phyloP scores from a whole-genome alignment of 2,888 invertebrate species.

The Latrodectus hesperus region DNA sequence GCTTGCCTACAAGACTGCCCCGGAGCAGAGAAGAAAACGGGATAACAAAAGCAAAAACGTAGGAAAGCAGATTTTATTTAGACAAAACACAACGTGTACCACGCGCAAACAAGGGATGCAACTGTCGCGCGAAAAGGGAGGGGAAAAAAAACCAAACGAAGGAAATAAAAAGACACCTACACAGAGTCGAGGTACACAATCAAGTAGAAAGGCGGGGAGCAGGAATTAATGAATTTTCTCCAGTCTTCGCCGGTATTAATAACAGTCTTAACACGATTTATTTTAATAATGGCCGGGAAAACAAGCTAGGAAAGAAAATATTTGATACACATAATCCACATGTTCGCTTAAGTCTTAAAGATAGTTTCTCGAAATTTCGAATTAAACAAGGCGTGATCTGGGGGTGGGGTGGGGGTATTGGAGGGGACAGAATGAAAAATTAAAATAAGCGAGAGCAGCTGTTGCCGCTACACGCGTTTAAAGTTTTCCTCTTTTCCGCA shows the following conservation, averaged over 20 bases:
- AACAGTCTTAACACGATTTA: conserved; percentile 12
- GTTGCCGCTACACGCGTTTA: conserved; percentile 25
- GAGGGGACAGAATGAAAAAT: not conserved
- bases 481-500: not conserved
- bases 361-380: not conserved
- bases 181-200: not conserved
- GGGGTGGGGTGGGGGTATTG: not conserved
- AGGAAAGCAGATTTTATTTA: no score
- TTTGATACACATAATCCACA: conserved; percentile 11
- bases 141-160: not conserved
- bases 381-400: conserved; percentile 21
- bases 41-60: no score
- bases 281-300: conserved; percentile 6
- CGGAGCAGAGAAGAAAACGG: no score
- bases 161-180: not conserved
- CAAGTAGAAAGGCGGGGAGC: not conserved
- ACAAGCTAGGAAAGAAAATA: not conserved
- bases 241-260: conserved; percentile 5
- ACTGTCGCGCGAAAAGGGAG: conserved; percentile 4
- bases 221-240: conserved; percentile 30
- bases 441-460: conserved; percentile 15
- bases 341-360: not conserved
- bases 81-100: no score
- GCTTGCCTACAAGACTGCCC: no score
- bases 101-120: no score